These are phyloP conservation scores for Melanocharis versteri DNA, from an alignment of 2,113 vertebrate genomes.

Conservation along the genomic window DNA sequence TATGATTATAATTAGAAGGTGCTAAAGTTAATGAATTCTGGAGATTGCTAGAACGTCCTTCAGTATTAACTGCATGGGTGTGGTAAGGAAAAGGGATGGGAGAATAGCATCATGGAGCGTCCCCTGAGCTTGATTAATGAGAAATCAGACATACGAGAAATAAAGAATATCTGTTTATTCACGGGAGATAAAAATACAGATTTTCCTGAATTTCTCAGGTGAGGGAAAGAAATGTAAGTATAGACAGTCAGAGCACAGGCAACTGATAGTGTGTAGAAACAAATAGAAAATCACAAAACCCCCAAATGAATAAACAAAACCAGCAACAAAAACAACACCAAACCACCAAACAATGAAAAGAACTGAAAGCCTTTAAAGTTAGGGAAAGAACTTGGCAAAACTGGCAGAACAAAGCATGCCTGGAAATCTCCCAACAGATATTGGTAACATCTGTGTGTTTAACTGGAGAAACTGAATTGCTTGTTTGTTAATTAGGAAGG, in stretches of 20 bases:
- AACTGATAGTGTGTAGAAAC: neutral
- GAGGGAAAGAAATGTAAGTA: neutral
- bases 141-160: neutral
- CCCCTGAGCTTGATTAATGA: neutral
- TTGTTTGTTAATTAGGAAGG: slow-evolving; percentile 19
- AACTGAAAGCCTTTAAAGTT: neutral
- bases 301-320: neutral
- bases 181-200: neutral
- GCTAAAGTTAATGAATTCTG: neutral
- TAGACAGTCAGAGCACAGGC: neutral
- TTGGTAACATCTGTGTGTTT: neutral
- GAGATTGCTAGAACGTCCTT: neutral
- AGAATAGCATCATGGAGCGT: neutral
- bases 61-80: neutral
- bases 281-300: neutral
- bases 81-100: neutral
- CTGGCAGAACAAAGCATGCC: neutral
- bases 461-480: neutral
- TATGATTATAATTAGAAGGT: neutral
- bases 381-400: neutral
- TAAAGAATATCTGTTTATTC: neutral
- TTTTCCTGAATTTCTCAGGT: neutral
- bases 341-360: neutral
- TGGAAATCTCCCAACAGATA: neutral
- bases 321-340: neutral